phyloP scores from a whole-genome alignment of 2,113 vertebrate species.

The Cyanoramphus novaezelandiae region DNA sequence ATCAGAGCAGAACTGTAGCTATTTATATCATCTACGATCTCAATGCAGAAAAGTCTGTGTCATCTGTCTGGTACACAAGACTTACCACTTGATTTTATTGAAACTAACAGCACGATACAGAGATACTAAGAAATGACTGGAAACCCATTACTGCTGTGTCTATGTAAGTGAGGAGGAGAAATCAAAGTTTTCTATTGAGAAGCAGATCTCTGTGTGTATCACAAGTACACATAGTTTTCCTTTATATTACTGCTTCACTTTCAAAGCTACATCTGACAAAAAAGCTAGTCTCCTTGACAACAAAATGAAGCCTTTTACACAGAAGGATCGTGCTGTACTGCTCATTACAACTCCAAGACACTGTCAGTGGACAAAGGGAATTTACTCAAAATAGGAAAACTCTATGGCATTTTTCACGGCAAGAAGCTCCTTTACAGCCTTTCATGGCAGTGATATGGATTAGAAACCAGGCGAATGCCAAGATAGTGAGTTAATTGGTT shows the following conservation, averaged over 20 bases:
- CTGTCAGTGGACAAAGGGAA: neutral
- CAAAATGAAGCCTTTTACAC: neutral
- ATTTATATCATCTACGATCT: neutral
- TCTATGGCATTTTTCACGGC: accelerated
- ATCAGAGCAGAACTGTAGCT: neutral
- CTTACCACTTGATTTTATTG: neutral
- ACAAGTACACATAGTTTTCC: neutral
- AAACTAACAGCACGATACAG: neutral
- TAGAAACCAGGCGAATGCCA: neutral
- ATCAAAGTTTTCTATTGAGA: neutral
- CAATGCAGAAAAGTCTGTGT: neutral
- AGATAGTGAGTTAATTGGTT: neutral
- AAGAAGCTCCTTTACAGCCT: neutral
- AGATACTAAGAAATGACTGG: neutral
- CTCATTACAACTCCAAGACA: neutral
- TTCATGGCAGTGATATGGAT: neutral
- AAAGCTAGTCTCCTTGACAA: constrained; percentile 51
- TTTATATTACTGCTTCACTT: neutral
- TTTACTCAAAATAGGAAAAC: neutral
- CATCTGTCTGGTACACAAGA: neutral
- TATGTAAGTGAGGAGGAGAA: neutral
- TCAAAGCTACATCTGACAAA: neutral
- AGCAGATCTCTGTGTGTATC: neutral
- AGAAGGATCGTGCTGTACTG: neutral
- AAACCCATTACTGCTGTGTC: neutral